Percentiles rank a stretch among this genome's conserved stretches.
These are phyloP conservation scores for Drosophila nigricruria DNA, from an alignment of 2,888 invertebrate genomes.

Conservation along the genomic window DNA sequence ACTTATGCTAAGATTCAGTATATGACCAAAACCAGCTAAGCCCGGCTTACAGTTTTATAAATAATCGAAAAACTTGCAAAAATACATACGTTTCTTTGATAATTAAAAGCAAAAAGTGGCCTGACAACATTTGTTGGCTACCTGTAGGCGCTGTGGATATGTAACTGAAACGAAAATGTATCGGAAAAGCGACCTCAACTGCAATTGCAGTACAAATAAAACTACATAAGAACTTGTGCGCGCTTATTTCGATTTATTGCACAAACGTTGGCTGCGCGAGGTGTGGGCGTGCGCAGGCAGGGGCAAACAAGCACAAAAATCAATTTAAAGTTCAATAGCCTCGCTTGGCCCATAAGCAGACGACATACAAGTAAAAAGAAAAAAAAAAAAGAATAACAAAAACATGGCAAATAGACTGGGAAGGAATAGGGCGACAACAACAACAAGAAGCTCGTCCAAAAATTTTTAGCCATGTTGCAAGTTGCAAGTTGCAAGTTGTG, in stretches of 20 bases:
- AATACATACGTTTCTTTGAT: neutral
- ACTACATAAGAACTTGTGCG: conserved; percentile 24
- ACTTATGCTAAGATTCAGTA: too few species aligned
- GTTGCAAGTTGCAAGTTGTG: conserved; percentile 67
- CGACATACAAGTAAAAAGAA: neutral
- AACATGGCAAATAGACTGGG: conserved; percentile 28
- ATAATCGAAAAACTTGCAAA: too few species aligned
- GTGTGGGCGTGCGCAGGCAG: conserved; percentile 1
- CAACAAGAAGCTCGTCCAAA: conserved; percentile 42
- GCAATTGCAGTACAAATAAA: conserved; percentile 35
- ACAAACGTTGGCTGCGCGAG: conserved; percentile 46
- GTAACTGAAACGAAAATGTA: neutral
- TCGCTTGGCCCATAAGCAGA: conserved; percentile 62
- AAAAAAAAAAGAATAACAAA: conserved; percentile 6
- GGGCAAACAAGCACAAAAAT: conserved; percentile 70
- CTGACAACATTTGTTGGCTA: conserved; percentile 15
- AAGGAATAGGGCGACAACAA: conserved; percentile 2
- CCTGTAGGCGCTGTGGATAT: conserved; percentile 21
- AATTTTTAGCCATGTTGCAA: conserved; percentile 51
- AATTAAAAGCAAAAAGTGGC: neutral
- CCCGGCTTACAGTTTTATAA: too few species aligned
- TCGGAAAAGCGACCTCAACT: neutral
- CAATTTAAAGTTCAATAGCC: conserved; percentile 80
- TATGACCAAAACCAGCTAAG: too few species aligned
- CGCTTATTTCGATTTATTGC: conserved; percentile 75